Conservation (phyloP, 2,888 invertebrate genomes). For the Asteroscopus sphinx region DNA sequence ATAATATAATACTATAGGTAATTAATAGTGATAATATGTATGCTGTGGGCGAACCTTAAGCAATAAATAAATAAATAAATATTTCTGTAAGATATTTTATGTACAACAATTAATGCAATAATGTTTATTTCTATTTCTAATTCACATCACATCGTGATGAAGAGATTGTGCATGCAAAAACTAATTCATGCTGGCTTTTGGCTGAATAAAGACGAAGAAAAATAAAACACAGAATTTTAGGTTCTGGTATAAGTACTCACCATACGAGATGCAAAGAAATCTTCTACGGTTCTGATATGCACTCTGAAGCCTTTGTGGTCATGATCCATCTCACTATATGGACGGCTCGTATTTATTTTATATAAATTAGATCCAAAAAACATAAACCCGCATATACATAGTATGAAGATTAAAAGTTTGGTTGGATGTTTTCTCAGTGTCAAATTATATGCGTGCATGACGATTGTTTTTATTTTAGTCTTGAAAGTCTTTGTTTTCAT, state of each 20-base stretch:
- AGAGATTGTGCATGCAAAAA: no score
- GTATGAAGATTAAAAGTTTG: conserved; percentile 24
- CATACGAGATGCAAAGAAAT: conserved; percentile 61
- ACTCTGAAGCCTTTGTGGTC: conserved; percentile 1
- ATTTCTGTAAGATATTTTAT: no score
- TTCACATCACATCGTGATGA: no score
- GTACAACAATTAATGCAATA: no score
- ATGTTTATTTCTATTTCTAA: no score
- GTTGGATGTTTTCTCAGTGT: conserved; percentile 6
- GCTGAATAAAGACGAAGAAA: no score
- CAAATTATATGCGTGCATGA: neutral
- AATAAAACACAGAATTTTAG: no score
- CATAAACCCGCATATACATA: conserved; percentile 24
- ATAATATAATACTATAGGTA: no score
- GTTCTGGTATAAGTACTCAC: conserved; percentile 52
- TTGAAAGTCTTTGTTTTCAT: neutral
- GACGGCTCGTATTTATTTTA: neutral
- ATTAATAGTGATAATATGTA: no score
- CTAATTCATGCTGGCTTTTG: no score
- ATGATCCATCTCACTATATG: neutral
- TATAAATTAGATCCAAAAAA: conserved; percentile 14
- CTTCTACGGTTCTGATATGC: conserved; percentile 44
- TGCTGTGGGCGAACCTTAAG: no score
- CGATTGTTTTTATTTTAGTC: neutral
- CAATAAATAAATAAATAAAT: no score